phyloP scores from a whole-genome alignment of 2,888 invertebrate genomes.

The Spicauda simplicius region DNA sequence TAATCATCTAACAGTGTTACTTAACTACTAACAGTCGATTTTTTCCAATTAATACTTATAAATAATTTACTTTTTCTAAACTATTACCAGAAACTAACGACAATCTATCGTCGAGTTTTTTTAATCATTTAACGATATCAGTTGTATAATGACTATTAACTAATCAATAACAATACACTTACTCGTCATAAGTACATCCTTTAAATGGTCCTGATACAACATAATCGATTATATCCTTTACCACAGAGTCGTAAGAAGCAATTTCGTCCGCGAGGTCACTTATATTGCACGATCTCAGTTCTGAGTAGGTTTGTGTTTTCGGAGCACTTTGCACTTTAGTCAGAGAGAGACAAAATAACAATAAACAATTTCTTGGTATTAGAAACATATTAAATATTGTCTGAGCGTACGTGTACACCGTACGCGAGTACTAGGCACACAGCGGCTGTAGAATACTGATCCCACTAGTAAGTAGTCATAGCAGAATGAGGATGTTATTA shows the following conservation, averaged over 20 bases:
- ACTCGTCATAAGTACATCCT: conserved; percentile 84
- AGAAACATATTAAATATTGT: conserved; percentile 8
- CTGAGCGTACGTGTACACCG: not conserved
- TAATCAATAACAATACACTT: conserved; percentile 43
- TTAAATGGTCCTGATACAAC: conserved; percentile 79
- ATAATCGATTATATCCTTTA: conserved; percentile 80
- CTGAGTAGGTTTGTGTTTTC: conserved; percentile 45
- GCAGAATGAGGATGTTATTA: conserved; percentile 22
- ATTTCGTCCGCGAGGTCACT: conserved; percentile 82
- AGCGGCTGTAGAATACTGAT: conserved; percentile 5
- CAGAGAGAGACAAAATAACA: conserved; percentile 22
- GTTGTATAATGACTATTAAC: not conserved
- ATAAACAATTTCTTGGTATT: conserved; percentile 11
- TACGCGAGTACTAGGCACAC: conserved; percentile 1
- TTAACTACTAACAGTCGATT: too few relatives aligned
- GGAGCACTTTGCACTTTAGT: conserved; percentile 44
- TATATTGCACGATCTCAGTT: conserved; percentile 54
- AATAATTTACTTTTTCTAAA: too few relatives aligned
- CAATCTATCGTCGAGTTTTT: too few relatives aligned
- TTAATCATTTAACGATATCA: too few relatives aligned
- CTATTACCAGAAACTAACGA: too few relatives aligned
- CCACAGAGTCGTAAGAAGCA: conserved; percentile 79
- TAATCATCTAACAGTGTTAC: too few relatives aligned
- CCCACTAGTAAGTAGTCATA: not conserved
- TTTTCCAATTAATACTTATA: too few relatives aligned